Evolutionary conservation across 2,888 invertebrate species (phyloP), one percentile per base, ranked within the genome.

Genomic region (Ochropleura leucogaster): DNA sequence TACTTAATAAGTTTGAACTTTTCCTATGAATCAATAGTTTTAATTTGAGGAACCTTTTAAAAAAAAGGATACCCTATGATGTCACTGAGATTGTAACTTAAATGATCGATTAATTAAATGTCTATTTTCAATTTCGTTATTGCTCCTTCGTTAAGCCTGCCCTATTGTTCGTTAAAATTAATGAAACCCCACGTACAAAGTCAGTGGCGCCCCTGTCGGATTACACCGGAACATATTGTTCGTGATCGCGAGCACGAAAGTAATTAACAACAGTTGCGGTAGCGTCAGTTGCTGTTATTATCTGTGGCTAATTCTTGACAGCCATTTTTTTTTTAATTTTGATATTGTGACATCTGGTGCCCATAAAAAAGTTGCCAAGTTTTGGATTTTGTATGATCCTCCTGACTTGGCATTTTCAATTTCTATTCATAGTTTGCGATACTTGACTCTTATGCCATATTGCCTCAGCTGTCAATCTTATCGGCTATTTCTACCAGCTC

Each of bases 191-290:
- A 75, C 74, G 72, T 80, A 70, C 70, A 75, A 78, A 77, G 79
- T 74, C 82, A 79, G 82, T 73, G 79, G 77, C 84, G 74, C 64
- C 74, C 67, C 78, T 81, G 82, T 73, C 80, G 87, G 89, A 90
- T 90, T 90, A 91, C 86, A 87, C 88, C 89, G 90, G 85, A 89
- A 91, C 90, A 88, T 90, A 92, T 92, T 93, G 93, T 92, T 89
- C 90, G 90, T 91, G 91, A 92, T 92, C 91, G 91, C 89, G 87
- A 87, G 87, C 90, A 90, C 87, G 89, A 92, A 93, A 92, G 92
- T 92, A 91, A 93, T 93, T 92, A 93, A 91, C 88, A 91, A 90
- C 91, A 89, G 91, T 92, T 92, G 90, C 87, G 89, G 82, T 88
- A 86, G 82, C 85, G 87, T 75, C 89, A 89, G 89, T 88, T 90